Conservation (phyloP, 2,113 vertebrate species). For the Pituophis catenifer region DNA sequence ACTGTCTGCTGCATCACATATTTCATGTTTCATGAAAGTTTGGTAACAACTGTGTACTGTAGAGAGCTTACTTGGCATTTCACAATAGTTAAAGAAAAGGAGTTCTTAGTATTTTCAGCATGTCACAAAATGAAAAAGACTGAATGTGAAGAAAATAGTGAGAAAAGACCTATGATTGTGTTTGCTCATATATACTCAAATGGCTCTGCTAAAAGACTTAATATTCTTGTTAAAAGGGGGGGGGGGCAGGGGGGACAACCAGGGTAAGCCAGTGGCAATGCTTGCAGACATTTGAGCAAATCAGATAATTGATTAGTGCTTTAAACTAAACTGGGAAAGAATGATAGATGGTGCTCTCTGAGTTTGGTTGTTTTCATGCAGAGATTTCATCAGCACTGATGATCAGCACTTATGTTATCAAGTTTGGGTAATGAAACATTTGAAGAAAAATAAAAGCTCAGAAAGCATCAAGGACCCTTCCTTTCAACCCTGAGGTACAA, state of each 20-base stretch:
- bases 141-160: conserved; percentile 11
- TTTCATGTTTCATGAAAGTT: conserved; percentile 31
- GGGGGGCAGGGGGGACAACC: not conserved
- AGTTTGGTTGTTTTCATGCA: no score
- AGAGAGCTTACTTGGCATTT: conserved; percentile 18
- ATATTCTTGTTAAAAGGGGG: conserved; percentile 44
- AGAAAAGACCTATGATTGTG: not conserved
- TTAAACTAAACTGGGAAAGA: conserved; percentile 1
- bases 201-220: conserved; percentile 33
- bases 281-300: conserved; percentile 41
- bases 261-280: conserved; percentile 50
- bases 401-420: no score
- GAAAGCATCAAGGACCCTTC: no score
- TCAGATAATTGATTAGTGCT: conserved; percentile 35
- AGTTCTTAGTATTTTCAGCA: conserved; percentile 13
- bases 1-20: not conserved
- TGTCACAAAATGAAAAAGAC: not conserved
- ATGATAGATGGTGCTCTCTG: not conserved
- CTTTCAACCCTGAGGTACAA: no score
- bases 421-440: no score
- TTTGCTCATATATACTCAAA: conserved; percentile 35
- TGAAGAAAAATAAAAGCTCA: no score
- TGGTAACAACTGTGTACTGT: not conserved
- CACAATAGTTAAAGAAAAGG: conserved; percentile 13
- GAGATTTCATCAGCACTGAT: no score